Conservation (phyloP, 2,888 invertebrate genomes). For the Microplitis manilae region DNA sequence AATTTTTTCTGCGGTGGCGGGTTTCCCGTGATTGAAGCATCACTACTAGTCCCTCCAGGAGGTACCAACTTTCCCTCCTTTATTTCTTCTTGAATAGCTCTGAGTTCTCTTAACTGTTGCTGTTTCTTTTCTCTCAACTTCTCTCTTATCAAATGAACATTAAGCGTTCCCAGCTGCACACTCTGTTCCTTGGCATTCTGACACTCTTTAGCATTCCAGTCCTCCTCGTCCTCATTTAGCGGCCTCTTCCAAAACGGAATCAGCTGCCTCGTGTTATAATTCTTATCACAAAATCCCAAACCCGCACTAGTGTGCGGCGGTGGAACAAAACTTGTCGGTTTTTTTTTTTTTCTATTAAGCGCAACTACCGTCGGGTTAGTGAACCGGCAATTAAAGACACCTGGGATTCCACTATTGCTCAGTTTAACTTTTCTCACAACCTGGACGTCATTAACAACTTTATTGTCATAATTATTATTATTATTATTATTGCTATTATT, state of each 20-base stretch:
- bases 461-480: conserved; percentile 52
- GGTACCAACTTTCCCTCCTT: conserved; percentile 85
- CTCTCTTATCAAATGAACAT: conserved; percentile 78
- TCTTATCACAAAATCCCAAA: conserved; percentile 33
- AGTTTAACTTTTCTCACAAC: conserved; percentile 63
- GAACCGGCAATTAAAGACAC: conserved; percentile 92
- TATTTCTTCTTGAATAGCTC: conserved; percentile 89
- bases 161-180: conserved; percentile 80
- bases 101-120: conserved; percentile 86
- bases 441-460: conserved; percentile 50
- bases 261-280: conserved; percentile 62
- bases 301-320: conserved; percentile 74
- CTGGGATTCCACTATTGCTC: conserved; percentile 77
- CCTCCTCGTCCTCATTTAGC: conserved; percentile 73
- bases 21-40: not conserved
- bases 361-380: conserved; percentile 80
- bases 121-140: conserved; percentile 91
- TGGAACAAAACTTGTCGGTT: conserved; percentile 90
- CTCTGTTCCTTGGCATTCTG: conserved; percentile 79
- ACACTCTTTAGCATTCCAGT: conserved; percentile 78
- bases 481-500: too few relatives aligned
- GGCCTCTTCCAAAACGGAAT: conserved; percentile 85
- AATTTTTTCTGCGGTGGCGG: not conserved
- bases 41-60: conserved; percentile 59
- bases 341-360: conserved; percentile 88